Evolutionary conservation across 2,797 vertebrate genomes (phyloP).

Genomic region (Falco berigora): DNA sequence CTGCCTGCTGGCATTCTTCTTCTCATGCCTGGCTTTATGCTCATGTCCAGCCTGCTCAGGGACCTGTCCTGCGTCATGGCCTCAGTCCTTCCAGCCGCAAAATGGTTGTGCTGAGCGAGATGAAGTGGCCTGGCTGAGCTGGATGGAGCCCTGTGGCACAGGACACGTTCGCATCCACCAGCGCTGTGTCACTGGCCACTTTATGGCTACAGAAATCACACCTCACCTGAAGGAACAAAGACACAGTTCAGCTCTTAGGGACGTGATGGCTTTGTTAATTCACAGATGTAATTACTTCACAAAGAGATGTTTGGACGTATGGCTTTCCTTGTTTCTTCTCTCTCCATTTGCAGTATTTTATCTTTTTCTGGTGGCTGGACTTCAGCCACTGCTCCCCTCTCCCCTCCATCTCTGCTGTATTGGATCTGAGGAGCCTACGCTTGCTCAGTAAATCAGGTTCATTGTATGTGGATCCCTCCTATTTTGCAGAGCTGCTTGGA

Average conservation of each 20-base stretch:
- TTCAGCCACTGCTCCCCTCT: background rate
- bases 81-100: background rate
- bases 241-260: background rate
- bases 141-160: rapidly evolving
- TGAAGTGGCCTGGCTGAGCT: background rate
- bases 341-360: background rate
- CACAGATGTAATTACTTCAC: background rate
- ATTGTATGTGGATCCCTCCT: background rate
- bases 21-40: background rate
- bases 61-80: background rate
- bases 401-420: background rate
- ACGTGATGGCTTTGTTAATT: background rate
- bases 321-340: background rate
- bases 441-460: background rate
- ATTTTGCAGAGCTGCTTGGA: background rate
- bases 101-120: background rate
- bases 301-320: background rate
- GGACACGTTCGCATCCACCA: background rate
- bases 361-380: background rate
- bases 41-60: background rate
- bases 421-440: background rate
- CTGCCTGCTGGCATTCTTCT: rapidly evolving
- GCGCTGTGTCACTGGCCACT: background rate
- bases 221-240: background rate
- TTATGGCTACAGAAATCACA: background rate